Conservation (phyloP, 37 sponge, comb jelly and placozoan species). For the Cliona cf. orientalis region DNA sequence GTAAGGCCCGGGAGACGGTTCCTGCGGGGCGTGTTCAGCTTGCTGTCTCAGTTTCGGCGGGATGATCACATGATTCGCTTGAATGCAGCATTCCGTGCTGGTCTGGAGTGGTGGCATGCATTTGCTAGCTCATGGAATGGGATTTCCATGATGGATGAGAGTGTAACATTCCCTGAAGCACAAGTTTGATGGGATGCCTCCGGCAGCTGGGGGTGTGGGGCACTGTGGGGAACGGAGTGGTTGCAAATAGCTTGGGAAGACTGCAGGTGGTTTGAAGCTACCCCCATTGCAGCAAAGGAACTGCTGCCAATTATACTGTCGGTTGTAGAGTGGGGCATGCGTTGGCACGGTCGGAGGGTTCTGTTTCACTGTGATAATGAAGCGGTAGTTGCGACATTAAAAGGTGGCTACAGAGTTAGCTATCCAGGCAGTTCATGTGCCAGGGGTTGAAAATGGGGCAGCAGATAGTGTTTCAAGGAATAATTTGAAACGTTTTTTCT, state of each 20-base stretch:
- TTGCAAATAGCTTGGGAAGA: background rate
- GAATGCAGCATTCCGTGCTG: slow-evolving; percentile 16
- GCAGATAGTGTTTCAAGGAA: no score
- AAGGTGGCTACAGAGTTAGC: no score
- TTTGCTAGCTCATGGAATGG: slow-evolving; percentile 26
- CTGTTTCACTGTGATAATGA: no score
- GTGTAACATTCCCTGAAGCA: background rate
- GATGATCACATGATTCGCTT: slow-evolving; percentile 10
- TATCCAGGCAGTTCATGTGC: no score
- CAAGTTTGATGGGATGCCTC: slow-evolving; percentile 23
- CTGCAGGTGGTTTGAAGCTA: background rate
- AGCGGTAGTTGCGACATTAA: no score
- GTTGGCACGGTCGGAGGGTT: no score
- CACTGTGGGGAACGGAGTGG: slow-evolving; percentile 13
- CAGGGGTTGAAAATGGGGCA: no score
- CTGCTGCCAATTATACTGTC: no score
- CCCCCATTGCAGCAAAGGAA: slow-evolving; percentile 24
- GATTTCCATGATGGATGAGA: background rate
- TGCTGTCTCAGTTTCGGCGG: background rate
- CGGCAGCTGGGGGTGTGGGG: slow-evolving; percentile 24
- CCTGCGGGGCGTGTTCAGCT: slow-evolving; percentile 10
- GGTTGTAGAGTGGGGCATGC: no score
- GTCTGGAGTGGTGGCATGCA: slow-evolving; percentile 30
- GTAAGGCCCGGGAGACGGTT: slow-evolving; percentile 11
- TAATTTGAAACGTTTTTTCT: no score